A percentile compares a stretch with the other conserved stretches of the same genome.
phyloP scores from a whole-genome alignment of 1,140 invertebrate genomes.

The Elysia chlorotica region DNA sequence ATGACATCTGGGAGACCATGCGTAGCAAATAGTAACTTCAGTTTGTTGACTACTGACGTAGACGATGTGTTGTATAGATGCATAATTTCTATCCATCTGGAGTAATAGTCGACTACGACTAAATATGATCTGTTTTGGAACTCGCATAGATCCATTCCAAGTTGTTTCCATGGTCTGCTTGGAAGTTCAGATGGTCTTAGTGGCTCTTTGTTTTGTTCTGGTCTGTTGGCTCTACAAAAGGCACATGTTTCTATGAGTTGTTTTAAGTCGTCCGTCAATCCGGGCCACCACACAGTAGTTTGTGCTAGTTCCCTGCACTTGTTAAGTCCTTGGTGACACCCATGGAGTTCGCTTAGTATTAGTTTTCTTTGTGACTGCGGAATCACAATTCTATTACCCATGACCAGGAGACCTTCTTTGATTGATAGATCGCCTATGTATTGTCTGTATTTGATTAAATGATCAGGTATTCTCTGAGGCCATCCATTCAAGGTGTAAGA shows the following conservation, averaged over 20 bases:
- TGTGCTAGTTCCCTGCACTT: constrained; percentile 25
- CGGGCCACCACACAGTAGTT: constrained; percentile 33
- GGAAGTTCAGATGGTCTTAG: constrained; percentile 8
- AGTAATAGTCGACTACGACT: constrained; percentile 31
- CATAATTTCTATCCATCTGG: constrained; percentile 27
- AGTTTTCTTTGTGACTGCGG: constrained; percentile 36
- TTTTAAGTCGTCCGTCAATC: constrained; percentile 29
- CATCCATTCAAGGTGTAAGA: not conserved
- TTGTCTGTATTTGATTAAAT: too few species aligned
- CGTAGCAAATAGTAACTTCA: constrained; percentile 49
- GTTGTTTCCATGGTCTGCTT: constrained; percentile 21
- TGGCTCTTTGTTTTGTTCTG: constrained; percentile 18
- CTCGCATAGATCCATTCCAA: constrained; percentile 26
- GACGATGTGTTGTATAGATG: constrained; percentile 9
- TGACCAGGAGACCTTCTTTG: constrained; percentile 4
- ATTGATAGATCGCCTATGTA: too few species aligned
- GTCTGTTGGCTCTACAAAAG: constrained; percentile 5
- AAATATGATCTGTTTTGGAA: constrained; percentile 18
- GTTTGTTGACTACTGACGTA: constrained; percentile 10
- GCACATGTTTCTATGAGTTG: constrained; percentile 20
- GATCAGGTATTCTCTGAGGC: too few species aligned
- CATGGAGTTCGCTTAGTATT: constrained; percentile 48
- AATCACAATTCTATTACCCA: constrained; percentile 35
- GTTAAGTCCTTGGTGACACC: constrained; percentile 49
- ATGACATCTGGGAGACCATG: constrained; percentile 54